Evolutionary conservation across 1,140 invertebrate genomes (phyloP), one percentile per base, ranked within the genome.

Genomic region (Aphaenogaster rudis): DNA sequence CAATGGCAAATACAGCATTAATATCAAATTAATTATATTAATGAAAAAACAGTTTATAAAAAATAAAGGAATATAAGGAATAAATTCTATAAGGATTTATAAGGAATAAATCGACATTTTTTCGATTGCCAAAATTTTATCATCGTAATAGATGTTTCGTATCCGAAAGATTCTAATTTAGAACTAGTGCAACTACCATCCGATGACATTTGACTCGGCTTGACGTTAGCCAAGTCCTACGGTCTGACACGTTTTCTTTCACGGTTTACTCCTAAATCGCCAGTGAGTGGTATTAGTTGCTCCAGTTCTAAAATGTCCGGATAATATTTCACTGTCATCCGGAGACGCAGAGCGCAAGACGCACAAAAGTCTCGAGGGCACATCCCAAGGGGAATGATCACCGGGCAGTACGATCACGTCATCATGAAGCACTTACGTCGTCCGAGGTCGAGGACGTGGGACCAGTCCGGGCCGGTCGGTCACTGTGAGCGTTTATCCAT

Each of bases 401-500:
- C 21, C 33, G 33, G 78, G 78, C 74, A 28, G 8, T 21, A 42
- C 11, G 48, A 81, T 81, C 78, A 76, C 54, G 54, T 84, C 80
- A 76, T 84, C 80, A 7, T 63, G 54, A n/a, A 61, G 61, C 79
- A 90, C 88, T 90, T 90, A 90, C 89, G 86, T 84, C 71, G 76
- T 86, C 78, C 67, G 88, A 76, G 78, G 89, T 74, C 76, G 72
- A 79, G 85, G 66, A 48, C 86, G 86, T 84, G 74, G 72, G 86
- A 86, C 77, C 88, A 89, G 80, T 91, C 80, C 87, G 52, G 74
- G 79, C 87, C 74, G 90, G 79, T 88, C 74, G 89, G 90, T 91
- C 87, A 89, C 86, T 66, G 77, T 48, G 71, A 79, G 72, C 87
- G 90, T 88, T 93, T 93, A 93, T 93, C 90, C 92, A 86, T 84